Evolutionary conservation across 2,113 vertebrate genomes (phyloP).

Genomic region (Fulmarus glacialis): DNA sequence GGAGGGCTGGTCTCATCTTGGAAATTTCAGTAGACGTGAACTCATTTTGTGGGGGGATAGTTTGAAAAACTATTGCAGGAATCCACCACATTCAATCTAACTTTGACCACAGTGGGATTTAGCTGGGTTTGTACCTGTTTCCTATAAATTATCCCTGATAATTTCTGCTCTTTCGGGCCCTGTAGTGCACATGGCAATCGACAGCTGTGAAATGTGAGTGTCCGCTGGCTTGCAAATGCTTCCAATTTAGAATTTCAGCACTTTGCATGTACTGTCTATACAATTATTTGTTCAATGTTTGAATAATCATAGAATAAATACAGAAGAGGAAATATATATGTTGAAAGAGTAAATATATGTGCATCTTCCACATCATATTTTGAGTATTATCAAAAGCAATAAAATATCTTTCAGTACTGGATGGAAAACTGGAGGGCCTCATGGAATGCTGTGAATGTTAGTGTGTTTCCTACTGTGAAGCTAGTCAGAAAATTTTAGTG

Average conservation of each 20-base stretch:
- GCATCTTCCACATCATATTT: background rate
- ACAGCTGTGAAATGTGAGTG: background rate
- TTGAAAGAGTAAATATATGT: background rate
- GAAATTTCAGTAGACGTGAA: background rate
- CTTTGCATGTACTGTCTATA: too few relatives aligned
- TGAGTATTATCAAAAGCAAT: background rate
- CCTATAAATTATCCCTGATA: background rate
- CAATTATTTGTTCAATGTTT: background rate
- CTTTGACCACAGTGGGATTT: background rate
- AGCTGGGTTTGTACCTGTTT: background rate
- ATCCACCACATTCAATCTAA: background rate
- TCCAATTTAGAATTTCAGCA: background rate
- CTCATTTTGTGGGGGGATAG: background rate
- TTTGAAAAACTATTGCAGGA: background rate
- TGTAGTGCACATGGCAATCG: background rate
- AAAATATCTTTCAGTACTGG: background rate
- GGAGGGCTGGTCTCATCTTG: background rate
- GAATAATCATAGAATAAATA: background rate
- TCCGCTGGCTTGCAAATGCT: background rate
- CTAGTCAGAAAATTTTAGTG: background rate
- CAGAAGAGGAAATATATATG: background rate
- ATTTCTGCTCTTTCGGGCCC: background rate
- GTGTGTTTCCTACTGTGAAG: background rate
- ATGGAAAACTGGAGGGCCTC: background rate
- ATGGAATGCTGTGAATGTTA: rapidly evolving